A percentile compares a stretch with the other conserved stretches of the same genome.
Conservation (phyloP, 2,888 invertebrate species). For the Blastobasis lacticolella region DNA sequence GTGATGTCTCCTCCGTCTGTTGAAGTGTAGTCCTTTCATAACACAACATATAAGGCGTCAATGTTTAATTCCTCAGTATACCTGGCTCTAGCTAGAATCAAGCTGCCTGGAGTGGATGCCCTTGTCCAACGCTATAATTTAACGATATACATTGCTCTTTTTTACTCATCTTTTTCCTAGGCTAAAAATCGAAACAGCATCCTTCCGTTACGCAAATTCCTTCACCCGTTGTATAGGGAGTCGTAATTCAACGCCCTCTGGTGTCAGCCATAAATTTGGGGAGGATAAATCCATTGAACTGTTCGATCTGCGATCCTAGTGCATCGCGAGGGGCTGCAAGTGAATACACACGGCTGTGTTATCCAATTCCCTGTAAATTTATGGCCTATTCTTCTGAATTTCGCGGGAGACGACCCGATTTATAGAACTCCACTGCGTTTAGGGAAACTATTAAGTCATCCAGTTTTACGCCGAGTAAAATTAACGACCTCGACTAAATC, state of each 20-base stretch:
- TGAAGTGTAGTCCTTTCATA: too few relatives aligned
- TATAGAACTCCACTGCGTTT: not conserved
- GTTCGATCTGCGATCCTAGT: constrained; percentile 43
- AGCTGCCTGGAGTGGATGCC: too few relatives aligned
- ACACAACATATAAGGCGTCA: too few relatives aligned
- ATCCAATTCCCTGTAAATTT: constrained; percentile 7
- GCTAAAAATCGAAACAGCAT: constrained; percentile 3
- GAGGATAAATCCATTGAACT: constrained; percentile 54
- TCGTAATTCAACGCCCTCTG: constrained; percentile 12
- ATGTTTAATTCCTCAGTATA: too few relatives aligned
- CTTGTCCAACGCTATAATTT: too few relatives aligned
- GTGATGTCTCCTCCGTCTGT: too few relatives aligned
- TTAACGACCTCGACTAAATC: too few relatives aligned
- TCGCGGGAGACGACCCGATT: not conserved
- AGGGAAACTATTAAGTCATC: too few relatives aligned
- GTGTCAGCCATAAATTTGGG: constrained; percentile 54
- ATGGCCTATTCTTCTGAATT: constrained; percentile 4
- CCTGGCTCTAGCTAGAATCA: too few relatives aligned
- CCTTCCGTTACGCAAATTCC: constrained; percentile 7
- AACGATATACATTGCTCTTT: too few relatives aligned
- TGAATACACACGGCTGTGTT: constrained; percentile 4
- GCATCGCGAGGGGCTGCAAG: constrained; percentile 6
- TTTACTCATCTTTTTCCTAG: not conserved
- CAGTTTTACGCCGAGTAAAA: too few relatives aligned
- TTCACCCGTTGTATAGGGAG: constrained; percentile 1